Base-by-base conservation (phyloP, 2,888 invertebrate genomes). In the Macaria notata region DNA sequence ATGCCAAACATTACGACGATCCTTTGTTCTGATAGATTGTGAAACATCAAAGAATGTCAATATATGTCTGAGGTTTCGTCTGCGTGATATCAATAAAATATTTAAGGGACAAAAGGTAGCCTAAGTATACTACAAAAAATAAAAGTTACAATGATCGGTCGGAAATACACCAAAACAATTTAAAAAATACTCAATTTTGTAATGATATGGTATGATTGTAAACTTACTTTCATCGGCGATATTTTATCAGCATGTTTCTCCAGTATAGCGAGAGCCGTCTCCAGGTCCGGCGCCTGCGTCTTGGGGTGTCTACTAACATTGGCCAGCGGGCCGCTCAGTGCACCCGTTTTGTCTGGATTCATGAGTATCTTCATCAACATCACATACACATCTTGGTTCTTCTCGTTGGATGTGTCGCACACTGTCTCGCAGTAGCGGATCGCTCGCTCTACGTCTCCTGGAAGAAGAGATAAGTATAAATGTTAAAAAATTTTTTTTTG, bases 231-330 rank as follows among this genome's bases (percentile, higher is more conserved):
- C 7, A 95, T 83, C 0, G 98, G 96, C 70, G 98, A 95, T 71
- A 99, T 96, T 82, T 95, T 95, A 7, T 94, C 93, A 0, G 98
- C 97, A 82, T 98, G 95, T 66, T 95, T 94, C 72, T 97, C 96
- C 41, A 99, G 86, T 54, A 99, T 89, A 64, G 93, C 89, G 4
- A 99, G 86, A 5, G 98, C 97, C 53, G 95, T 94, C 70, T 96
- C 94, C 43, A 96, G 83, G 81, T 98, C 96, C 0, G 96, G 95
- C 49, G 93, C 92, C 0, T 94, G 83, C 0, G 94, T 94, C 69
- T 93, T 93, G 44, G 92, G 94, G 76, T 94, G 94, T 53, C 84
- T 72, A 42, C 83, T 79, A 6, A 81, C 84, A 50, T 84, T 89
- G 42, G 93, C 79, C 53, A 93, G 74, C 0, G 90, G 92, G 0